Evolutionary conservation across 2,113 vertebrate species (phyloP).

Genomic region (Sakesphorus luctuosus): DNA sequence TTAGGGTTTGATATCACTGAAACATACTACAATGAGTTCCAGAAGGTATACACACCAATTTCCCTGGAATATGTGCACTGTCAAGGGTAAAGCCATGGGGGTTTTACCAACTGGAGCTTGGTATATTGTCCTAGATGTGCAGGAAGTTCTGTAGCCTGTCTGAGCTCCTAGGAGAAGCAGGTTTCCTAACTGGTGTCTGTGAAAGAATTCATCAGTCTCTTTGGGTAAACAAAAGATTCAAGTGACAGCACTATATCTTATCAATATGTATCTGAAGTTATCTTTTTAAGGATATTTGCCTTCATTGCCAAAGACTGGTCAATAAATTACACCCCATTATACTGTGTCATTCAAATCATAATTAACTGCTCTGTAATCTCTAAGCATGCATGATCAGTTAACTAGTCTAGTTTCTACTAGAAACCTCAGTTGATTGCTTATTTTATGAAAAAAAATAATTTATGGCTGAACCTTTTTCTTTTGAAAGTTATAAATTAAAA

Average conservation of each 20-base stretch:
- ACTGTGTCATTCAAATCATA: background rate
- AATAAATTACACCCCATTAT: background rate
- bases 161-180: background rate
- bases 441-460: background rate
- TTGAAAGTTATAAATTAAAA: conserved; percentile 74
- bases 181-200: background rate
- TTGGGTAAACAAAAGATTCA: background rate
- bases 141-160: background rate
- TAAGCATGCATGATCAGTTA: background rate
- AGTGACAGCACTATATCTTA: background rate
- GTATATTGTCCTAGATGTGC: background rate
- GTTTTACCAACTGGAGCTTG: background rate
- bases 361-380: background rate
- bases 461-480: conserved; percentile 18
- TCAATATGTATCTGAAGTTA: background rate
- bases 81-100: background rate
- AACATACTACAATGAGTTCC: background rate
- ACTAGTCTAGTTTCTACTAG: background rate
- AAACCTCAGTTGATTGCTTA: conserved; percentile 11
- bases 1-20: background rate
- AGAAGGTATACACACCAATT: background rate
- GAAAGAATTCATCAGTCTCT: background rate
- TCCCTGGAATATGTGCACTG: background rate
- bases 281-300: background rate
- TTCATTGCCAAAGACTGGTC: background rate